Evolutionary conservation across 2,113 vertebrate species (phyloP).

Genomic region (Climacteris rufus): DNA sequence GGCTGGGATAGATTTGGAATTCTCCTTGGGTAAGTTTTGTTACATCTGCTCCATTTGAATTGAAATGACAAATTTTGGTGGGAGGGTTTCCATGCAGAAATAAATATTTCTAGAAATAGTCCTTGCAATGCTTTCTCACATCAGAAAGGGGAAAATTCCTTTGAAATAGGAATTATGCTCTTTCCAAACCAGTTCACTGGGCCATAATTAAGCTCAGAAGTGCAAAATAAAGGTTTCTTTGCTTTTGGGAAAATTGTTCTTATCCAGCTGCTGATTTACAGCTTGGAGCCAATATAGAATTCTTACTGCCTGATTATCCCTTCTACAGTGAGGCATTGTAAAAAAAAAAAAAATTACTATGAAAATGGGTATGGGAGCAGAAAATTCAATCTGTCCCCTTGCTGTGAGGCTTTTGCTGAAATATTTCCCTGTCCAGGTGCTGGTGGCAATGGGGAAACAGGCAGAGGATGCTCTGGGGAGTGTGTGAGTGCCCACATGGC

Average conservation of each 20-base stretch:
- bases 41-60: background rate
- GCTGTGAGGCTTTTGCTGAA: no score
- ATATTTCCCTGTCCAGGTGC: no score
- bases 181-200: background rate
- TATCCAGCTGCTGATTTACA: background rate
- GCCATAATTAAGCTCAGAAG: background rate
- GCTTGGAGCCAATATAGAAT: background rate
- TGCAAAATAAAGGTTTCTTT: background rate
- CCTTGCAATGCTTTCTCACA: background rate
- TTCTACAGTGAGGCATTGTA: no score
- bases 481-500: no score
- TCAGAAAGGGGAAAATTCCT: background rate
- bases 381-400: no score
- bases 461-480: no score
- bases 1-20: background rate
- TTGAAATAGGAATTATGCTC: background rate
- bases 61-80: background rate
- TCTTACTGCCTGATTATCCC: background rate
- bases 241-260: background rate
- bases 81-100: background rate
- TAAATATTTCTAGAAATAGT: fast-evolving
- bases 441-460: no score
- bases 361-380: no score
- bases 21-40: background rate
- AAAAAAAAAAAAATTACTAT: no score